Base-by-base conservation (phyloP, 2,113 vertebrate genomes). In the Notarius quadriscutis region DNA sequence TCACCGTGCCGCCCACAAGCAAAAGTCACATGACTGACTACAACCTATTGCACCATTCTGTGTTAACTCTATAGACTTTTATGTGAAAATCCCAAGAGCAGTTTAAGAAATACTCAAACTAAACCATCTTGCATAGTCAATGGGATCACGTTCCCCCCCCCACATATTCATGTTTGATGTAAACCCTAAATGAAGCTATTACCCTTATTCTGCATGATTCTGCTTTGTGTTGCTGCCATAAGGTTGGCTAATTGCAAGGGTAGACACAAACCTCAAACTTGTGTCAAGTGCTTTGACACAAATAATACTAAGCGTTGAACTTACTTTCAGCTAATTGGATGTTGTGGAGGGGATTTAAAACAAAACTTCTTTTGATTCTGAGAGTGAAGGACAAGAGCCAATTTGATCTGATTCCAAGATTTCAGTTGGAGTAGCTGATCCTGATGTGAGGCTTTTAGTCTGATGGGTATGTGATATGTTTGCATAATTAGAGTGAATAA, bases 371-470 rank as follows among this genome's bases (percentile, higher is more conserved):
- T 79, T 75, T 7, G 63, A 79, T 41, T 89, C 8, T 83, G 55
- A 83, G 88, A 55, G 78, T 72, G 78, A 87, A 71, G 62, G 79
- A 41, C 41, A 58, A 83, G 55, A 83, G 17, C 81, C 78, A 75
- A 63, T 90, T 86, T 80, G 83, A 90, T 85, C 69, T 1, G 15
- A 50, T 62, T 87, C 71, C 53, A 74, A 22, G 41, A 80, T 86
- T 88, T 62, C 1, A 6, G 74, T 58, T 48, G 51, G 78, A 48
- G 67, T 57, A 41, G 22, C 71, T 77, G 63, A 77, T 81, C 57
- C 20, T 85, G 69, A 89, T 77, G 25, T 48, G 9, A 8, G 15
- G 27, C 77, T 50, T 18, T 79, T 5, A 71, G 27, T 80, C 74
- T 81, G 62, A 81, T 14, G 60, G 82, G 51, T 34, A 53, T 30